Base-by-base conservation (phyloP, 2,888 invertebrate species). In the Scrobipalpa costella region DNA sequence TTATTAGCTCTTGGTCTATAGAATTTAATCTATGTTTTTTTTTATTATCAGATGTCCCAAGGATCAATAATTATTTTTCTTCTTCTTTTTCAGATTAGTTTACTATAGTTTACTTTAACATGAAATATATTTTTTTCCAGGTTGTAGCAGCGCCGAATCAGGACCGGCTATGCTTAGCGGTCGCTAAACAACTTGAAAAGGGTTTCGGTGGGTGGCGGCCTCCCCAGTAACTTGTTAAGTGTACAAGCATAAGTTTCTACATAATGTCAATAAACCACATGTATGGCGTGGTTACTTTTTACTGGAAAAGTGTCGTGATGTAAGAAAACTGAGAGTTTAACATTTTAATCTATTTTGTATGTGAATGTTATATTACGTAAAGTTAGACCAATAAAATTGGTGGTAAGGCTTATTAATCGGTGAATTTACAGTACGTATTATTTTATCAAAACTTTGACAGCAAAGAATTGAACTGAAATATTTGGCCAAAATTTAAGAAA, bases 161-260 rank as follows among this genome's bases (percentile, higher is more conserved):
- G 77, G 98, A 98, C 82, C 92, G 95, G 64, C 83, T 97, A 8
- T 96, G 96, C 66, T 81, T 98, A 21, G 95, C 96, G 0, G 94
- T 97, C 5, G 98, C 98, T 1, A 88, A 90, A 68, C 95, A 96
- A 73, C 80, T 98, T 50, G 97, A 97, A 77, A 88, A 88, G 47
- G 94, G 92, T 9, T 97, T 97, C 81, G 97, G 97, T 0, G 98
- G 98, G 0, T 98, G 98, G 98, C 80, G 89, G 40, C 92, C 94
- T 9, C 94, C 95, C 11, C 71, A 71, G 7, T 79, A 77, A 69
- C 33, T 33, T 33, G 2, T 33, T 55, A 57, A 38, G 57, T 19
- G 38, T 40, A 36, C 61, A 40, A 38, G 47, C 61, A 64, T 49
- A 66, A 44, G 55, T 65, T 66, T 65, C 64, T 64, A 62, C 57